phyloP scores from a whole-genome alignment of 2,888 invertebrate genomes.

The Brachypterus glaber region DNA sequence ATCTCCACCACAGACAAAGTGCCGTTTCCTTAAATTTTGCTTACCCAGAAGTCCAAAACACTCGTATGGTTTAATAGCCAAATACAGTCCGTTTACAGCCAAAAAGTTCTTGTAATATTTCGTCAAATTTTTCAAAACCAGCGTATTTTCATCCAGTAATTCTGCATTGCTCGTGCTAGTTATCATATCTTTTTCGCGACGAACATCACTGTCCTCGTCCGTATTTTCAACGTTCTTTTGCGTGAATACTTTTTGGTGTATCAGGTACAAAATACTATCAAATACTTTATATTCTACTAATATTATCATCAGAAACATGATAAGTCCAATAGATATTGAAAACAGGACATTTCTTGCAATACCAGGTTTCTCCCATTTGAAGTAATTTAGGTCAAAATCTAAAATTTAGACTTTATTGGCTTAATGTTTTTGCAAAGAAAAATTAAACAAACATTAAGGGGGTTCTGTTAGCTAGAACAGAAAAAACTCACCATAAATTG shows the following conservation, averaged over 20 bases:
- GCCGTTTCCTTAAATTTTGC: neutral
- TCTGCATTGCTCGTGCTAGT: slow-evolving; percentile 35
- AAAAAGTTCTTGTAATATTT: slow-evolving; percentile 62
- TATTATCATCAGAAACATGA: slow-evolving; percentile 54
- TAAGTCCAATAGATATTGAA: slow-evolving; percentile 46
- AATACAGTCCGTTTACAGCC: slow-evolving; percentile 62
- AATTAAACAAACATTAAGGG: too few species aligned
- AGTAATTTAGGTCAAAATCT: slow-evolving; percentile 39
- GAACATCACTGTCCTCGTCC: slow-evolving; percentile 46
- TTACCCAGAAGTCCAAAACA: slow-evolving; percentile 66
- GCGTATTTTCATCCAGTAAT: slow-evolving; percentile 39
- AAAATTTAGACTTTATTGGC: too few species aligned
- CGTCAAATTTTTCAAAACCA: slow-evolving; percentile 56
- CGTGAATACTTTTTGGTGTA: slow-evolving; percentile 7
- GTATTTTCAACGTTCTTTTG: slow-evolving; percentile 25
- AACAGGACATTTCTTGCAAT: slow-evolving; percentile 58
- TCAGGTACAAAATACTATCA: slow-evolving; percentile 41
- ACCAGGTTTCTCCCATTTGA: slow-evolving; percentile 60
- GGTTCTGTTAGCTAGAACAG: too few species aligned
- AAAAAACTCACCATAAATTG: too few species aligned
- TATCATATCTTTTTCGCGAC: slow-evolving; percentile 45
- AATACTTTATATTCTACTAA: slow-evolving; percentile 53
- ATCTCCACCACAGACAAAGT: too few species aligned
- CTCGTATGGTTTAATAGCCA: slow-evolving; percentile 61
- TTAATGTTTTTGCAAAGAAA: too few species aligned